A percentile compares a stretch with the other conserved stretches of the same genome.
Conservation (phyloP, 2,888 invertebrate genomes). For the Exephanes ischioxanthus region DNA sequence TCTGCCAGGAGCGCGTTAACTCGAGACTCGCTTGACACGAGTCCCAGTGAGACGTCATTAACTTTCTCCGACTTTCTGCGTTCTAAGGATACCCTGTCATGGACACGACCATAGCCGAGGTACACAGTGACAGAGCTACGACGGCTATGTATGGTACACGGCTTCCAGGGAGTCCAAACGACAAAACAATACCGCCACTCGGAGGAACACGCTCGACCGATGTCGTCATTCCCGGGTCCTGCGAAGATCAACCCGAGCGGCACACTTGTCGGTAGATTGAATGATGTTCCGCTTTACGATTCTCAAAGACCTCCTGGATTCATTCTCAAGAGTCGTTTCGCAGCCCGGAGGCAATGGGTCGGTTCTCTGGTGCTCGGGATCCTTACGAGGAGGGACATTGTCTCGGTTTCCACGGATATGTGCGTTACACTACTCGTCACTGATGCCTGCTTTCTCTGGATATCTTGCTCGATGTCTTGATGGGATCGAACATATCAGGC, state of each 20-base stretch:
- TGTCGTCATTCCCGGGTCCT: background rate
- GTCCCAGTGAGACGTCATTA: conserved; percentile 47
- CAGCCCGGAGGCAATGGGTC: background rate
- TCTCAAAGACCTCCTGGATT: background rate
- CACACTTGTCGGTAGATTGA: conserved; percentile 19
- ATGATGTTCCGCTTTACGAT: background rate
- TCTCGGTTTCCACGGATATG: conserved; percentile 21
- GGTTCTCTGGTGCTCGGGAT: conserved; percentile 5
- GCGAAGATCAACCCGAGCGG: background rate
- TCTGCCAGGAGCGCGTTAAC: conserved; percentile 33
- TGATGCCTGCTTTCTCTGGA: too few species aligned
- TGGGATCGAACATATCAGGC: too few species aligned
- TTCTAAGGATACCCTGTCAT: conserved; percentile 8
- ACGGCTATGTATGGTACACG: background rate
- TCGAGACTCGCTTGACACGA: conserved; percentile 38
- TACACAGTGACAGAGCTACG: conserved; percentile 3
- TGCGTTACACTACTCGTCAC: too few species aligned
- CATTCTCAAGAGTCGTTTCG: background rate
- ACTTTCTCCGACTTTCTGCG: conserved; percentile 53
- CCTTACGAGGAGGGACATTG: conserved; percentile 11
- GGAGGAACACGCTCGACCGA: background rate
- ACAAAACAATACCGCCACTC: conserved; percentile 29
- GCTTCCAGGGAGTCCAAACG: conserved; percentile 12
- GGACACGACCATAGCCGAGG: too few species aligned
- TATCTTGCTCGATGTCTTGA: too few species aligned